Evolutionary conservation across 92 coral and sea anemone genomes (phyloP), one percentile per base, ranked within the genome.

Genomic region (Desmophyllum pertusum): DNA sequence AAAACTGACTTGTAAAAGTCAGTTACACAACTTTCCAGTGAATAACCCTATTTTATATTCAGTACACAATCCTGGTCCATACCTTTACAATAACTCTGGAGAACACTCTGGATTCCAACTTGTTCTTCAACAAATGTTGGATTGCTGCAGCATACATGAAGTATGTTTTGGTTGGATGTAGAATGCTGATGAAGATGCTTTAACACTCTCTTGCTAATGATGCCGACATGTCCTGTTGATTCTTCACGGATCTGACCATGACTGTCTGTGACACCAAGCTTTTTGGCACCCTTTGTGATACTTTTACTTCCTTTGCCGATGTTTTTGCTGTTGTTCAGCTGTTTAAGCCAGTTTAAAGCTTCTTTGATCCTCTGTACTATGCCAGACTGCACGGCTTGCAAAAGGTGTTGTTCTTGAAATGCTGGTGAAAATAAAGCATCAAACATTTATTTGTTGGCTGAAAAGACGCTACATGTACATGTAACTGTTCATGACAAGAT

Each of bases 341-440:
- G 51, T 80, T 95, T 93, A 7, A 95, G 87, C 69, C 65, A 68
- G 46, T 88, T 77, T 21, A 95, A 50, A 25, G 91, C 87, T 19
- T 83, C 85, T 38, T 80, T 81, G 36, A 92, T 93, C 63, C 85
- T 86, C 52, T 84, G 80, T 46, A 93, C 84, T 14, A 90, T 46
- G 15, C 98, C 98, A 18, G 98, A 92, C 79, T 95, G 98, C 43
- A 95, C 93, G 63, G 98, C 94, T 13, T 91, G 90, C 51, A 95
- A 59, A 70, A 95, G 73, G 23, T 38, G 72, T 61, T 90, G 94
- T 39, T 90, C 91, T 76, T 81, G 90, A 89, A 95, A 95, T 35
- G 89, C 98, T 95, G 55, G 30, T 17, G 63, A 77, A 53, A 77
- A 39, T 43, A 43, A 8, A 13, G 18, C 53, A 48, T 48, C 21